phyloP scores from a whole-genome alignment of 64 coral and sea anemone species.

The Stichodactyla helianthus region DNA sequence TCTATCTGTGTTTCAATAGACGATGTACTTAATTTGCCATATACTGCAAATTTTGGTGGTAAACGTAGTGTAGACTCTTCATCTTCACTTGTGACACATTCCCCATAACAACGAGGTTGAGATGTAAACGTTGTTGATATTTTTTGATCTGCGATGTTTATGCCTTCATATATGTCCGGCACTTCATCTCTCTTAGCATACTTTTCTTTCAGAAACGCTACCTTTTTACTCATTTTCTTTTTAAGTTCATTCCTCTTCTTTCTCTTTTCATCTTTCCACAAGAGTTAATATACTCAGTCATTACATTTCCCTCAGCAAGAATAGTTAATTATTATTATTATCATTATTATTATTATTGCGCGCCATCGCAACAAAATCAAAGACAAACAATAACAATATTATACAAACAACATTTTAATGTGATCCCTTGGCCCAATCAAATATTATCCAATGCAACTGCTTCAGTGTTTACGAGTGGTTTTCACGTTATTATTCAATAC shows the following conservation, averaged over 20 bases:
- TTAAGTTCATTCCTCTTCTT: neutral
- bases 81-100: neutral
- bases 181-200: neutral
- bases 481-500: neutral
- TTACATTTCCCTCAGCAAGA: neutral
- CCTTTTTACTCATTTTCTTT: neutral
- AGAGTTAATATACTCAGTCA: neutral
- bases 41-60: conserved; percentile 46
- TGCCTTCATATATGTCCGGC: neutral
- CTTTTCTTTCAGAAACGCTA: neutral
- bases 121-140: neutral
- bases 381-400: too few relatives aligned
- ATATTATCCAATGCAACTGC: too few relatives aligned
- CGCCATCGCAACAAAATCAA: too few relatives aligned
- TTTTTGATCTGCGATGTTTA: neutral
- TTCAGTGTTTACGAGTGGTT: neutral
- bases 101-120: neutral
- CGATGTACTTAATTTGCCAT: neutral
- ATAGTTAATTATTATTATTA: too few relatives aligned
- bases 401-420: too few relatives aligned
- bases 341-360: too few relatives aligned
- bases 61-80: conserved; percentile 24
- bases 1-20: conserved; percentile 33
- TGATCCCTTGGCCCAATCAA: too few relatives aligned
- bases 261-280: neutral